Conservation (phyloP, 2,113 vertebrate species). For the Excalfactoria chinensis region DNA sequence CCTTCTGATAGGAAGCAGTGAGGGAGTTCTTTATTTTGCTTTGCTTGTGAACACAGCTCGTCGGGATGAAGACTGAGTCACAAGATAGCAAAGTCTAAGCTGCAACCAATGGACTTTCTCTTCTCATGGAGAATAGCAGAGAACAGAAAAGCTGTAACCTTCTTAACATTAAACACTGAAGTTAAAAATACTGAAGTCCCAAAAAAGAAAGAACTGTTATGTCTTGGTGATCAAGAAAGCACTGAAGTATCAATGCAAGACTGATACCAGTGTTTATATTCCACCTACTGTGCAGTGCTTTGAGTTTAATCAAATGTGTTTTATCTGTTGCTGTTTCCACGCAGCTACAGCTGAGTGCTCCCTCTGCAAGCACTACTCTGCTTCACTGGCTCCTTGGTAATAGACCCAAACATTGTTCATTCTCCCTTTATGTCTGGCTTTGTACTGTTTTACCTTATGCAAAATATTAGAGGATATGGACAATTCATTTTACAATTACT, state of each 20-base stretch:
- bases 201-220: background rate
- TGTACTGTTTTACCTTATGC: background rate
- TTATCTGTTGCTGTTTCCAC: background rate
- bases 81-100: background rate
- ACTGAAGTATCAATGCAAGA: rapidly evolving
- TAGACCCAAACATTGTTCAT: background rate
- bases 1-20: background rate
- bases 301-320: background rate
- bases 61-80: background rate
- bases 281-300: background rate
- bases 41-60: background rate
- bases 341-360: background rate
- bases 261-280: background rate
- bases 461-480: background rate
- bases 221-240: background rate
- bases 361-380: background rate
- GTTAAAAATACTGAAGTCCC: background rate
- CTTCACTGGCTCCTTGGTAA: background rate
- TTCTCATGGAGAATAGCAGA: background rate
- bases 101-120: background rate
- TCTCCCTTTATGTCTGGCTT: background rate
- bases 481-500: background rate
- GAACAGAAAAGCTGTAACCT: background rate
- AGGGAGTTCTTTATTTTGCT: background rate
- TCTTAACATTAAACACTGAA: background rate